Percentiles rank a stretch among this genome's conserved stretches.
phyloP scores from a whole-genome alignment of 2,888 invertebrate genomes.

The Ramazzottius varieornatus region DNA sequence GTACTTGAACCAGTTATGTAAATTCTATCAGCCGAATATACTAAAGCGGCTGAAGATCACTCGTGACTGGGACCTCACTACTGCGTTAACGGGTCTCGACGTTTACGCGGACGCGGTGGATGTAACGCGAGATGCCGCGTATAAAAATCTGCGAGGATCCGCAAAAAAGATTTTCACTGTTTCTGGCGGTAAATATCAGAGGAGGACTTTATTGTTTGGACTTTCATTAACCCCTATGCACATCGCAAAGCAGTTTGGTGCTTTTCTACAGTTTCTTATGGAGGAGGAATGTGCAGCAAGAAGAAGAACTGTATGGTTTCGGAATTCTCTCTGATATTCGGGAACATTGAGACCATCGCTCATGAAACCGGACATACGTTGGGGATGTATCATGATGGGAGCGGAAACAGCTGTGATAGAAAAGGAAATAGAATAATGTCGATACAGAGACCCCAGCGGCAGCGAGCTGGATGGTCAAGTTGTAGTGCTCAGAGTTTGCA shows the following conservation, averaged over 20 bases:
- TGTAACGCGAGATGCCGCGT: not conserved
- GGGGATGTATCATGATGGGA: slow-evolving; percentile 1
- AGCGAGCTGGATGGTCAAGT: not conserved
- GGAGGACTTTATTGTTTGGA: not conserved
- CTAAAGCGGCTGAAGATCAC: not conserved
- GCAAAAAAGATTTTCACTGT: not conserved
- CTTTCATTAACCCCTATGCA: not conserved
- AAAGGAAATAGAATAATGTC: not conserved
- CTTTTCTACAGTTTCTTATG: not conserved
- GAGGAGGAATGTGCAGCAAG: not conserved
- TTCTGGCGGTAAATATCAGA: not conserved
- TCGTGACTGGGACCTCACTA: not conserved
- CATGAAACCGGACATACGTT: not conserved
- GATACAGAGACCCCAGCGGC: not conserved
- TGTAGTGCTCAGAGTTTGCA: not conserved
- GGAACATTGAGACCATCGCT: slow-evolving; percentile 1
- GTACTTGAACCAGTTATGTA: not conserved
- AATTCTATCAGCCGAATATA: not conserved
- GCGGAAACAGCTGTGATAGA: not conserved
- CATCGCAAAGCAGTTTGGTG: not conserved
- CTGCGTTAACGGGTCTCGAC: not conserved
- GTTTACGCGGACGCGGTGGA: slow-evolving; percentile 1
- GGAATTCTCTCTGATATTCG: not conserved
- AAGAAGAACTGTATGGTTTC: slow-evolving; percentile 1
- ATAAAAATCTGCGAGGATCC: not conserved